Evolutionary conservation across 2,797 vertebrate genomes (phyloP).

Genomic region (Vultur gryphus): DNA sequence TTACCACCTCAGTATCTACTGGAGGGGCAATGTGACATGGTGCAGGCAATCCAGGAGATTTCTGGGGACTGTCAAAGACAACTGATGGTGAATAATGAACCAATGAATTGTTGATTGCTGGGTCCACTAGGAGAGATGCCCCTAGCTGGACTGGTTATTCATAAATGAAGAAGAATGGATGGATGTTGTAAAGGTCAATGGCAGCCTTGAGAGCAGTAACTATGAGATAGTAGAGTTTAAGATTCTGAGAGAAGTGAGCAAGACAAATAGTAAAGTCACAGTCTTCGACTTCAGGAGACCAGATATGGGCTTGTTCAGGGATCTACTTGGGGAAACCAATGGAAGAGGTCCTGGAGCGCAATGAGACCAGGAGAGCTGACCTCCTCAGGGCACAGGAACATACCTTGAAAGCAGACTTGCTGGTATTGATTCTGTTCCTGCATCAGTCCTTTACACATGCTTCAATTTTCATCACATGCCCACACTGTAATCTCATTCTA

Average conservation of each 20-base stretch:
- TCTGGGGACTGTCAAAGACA: background rate
- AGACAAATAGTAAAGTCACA: background rate
- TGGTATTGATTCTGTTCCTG: background rate
- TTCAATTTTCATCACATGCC: background rate
- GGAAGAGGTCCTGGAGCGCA: background rate
- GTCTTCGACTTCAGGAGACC: background rate
- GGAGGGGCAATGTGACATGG: background rate
- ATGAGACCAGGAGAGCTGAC: background rate
- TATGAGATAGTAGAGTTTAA: background rate
- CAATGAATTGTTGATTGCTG: background rate
- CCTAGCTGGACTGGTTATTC: background rate
- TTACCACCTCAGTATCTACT: background rate
- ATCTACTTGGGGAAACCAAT: background rate
- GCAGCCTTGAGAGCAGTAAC: background rate
- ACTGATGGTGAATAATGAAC: background rate
- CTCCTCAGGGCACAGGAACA: background rate
- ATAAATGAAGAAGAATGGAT: background rate
- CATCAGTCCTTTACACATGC: background rate
- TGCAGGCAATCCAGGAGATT: background rate
- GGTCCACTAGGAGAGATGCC: background rate
- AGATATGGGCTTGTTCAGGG: background rate
- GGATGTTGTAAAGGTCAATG: background rate
- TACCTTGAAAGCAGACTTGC: background rate
- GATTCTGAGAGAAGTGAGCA: background rate
- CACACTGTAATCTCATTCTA: background rate